A percentile compares a stretch with the other conserved stretches of the same genome.
These are phyloP conservation scores for Cyrtorhinus lividipennis DNA, from an alignment of 1,140 invertebrate species.

Conservation along the genomic window DNA sequence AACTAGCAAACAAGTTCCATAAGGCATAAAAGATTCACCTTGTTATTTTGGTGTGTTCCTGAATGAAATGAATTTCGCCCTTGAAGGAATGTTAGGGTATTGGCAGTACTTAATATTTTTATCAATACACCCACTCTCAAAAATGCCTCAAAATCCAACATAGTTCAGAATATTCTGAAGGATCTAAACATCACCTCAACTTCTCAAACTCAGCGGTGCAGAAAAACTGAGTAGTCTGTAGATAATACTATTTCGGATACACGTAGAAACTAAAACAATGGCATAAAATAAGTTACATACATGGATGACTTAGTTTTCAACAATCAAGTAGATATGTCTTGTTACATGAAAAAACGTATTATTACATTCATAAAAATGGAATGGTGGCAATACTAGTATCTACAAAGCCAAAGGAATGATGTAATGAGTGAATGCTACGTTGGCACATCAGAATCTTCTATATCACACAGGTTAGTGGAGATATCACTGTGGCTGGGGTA, in stretches of 20 bases:
- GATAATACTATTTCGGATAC: too few species aligned
- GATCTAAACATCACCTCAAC: conserved; percentile 1
- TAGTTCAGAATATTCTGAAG: background rate
- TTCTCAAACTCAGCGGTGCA: too few species aligned
- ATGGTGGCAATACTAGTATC: background rate
- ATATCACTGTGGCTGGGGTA: conserved; percentile 58
- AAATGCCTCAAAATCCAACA: background rate
- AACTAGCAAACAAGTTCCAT: too few species aligned
- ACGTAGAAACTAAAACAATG: background rate
- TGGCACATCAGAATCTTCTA: conserved; percentile 65
- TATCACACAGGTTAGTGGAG: conserved; percentile 77
- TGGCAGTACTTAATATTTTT: too few species aligned
- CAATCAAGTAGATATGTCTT: background rate
- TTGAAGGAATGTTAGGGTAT: too few species aligned
- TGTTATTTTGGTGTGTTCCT: too few species aligned
- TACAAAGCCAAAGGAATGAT: background rate
- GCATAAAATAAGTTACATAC: background rate
- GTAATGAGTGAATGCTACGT: conserved; percentile 21
- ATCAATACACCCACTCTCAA: background rate
- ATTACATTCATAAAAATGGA: background rate
- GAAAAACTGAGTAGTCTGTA: too few species aligned
- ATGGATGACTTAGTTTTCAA: background rate
- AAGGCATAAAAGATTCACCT: too few species aligned
- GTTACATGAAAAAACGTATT: background rate
- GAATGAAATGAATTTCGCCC: too few species aligned